Evolutionary conservation across 2,113 vertebrate species (phyloP).

Genomic region (Acanthochromis polyacanthus): DNA sequence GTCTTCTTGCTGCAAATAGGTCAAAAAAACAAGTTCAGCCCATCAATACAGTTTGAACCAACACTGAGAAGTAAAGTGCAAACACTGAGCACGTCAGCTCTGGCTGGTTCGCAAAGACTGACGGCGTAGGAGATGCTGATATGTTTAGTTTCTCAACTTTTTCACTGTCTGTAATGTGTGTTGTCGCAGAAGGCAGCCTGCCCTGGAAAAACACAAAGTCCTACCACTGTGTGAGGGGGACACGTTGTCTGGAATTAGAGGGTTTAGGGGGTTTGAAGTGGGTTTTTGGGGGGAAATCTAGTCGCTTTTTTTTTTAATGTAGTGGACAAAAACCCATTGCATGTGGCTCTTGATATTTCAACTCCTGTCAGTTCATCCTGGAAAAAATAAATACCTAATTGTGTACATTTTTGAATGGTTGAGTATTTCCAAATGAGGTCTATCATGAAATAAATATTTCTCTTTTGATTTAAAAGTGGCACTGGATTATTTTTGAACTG

Average conservation of each 20-base stretch:
- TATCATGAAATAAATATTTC: constrained; percentile 89
- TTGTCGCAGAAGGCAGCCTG: constrained; percentile 29
- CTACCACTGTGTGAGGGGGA: constrained; percentile 35
- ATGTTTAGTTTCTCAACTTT: constrained; percentile 62
- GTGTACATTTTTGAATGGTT: constrained; percentile 86
- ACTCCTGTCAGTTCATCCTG: constrained; percentile 82
- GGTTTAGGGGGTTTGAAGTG: not conserved
- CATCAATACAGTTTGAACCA: not conserved
- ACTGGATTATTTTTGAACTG: constrained; percentile 33
- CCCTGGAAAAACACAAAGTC: constrained; percentile 39
- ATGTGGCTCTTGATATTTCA: constrained; percentile 86
- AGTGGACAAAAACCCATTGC: constrained; percentile 84
- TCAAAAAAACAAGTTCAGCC: constrained; percentile 1
- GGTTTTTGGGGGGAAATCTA: constrained; percentile 50
- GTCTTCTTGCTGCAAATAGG: not conserved
- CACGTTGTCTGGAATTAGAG: constrained; percentile 25
- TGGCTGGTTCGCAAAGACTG: constrained; percentile 40
- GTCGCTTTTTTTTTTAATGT: constrained; percentile 78
- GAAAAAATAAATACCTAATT: constrained; percentile 70
- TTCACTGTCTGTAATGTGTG: constrained; percentile 47
- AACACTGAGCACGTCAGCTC: constrained; percentile 56
- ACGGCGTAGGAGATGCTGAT: constrained; percentile 33
- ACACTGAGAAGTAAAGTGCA: constrained; percentile 34
- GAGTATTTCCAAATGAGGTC: constrained; percentile 84
- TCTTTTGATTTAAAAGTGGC: constrained; percentile 72